A percentile compares a stretch with the other conserved stretches of the same genome.
Conservation (phyloP, 2,797 vertebrate species). For the Etheostoma perlongum region DNA sequence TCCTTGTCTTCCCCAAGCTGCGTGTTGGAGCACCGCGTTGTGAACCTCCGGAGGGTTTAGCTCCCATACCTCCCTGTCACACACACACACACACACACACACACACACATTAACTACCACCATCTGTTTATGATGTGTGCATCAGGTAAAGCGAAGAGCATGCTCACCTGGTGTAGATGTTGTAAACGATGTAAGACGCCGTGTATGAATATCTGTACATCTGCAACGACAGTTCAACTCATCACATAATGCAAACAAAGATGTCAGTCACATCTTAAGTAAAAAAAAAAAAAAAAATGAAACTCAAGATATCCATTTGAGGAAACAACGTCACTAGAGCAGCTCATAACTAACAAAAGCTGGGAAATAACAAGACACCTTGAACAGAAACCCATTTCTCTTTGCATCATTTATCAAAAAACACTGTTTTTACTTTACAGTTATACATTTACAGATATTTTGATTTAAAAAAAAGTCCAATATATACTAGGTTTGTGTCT, state of each 20-base stretch:
- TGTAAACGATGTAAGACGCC: constrained; percentile 81
- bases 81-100: constrained; percentile 35
- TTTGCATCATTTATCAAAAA: not conserved
- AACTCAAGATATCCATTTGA: not conserved
- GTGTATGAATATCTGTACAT: constrained; percentile 80
- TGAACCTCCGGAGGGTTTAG: constrained; percentile 84
- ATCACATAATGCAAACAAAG: constrained; percentile 27
- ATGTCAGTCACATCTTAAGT: not conserved
- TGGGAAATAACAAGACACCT: not conserved
- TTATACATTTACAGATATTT: not conserved
- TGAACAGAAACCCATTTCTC: not conserved
- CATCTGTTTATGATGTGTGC: constrained; percentile 22
- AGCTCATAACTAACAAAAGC: not conserved
- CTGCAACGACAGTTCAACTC: constrained; percentile 61
- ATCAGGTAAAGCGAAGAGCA: not conserved
- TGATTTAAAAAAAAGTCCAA: not conserved
- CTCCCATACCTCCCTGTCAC: constrained; percentile 82
- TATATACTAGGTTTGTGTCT: not conserved
- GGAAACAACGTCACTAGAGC: not conserved
- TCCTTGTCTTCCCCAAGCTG: constrained; percentile 81
- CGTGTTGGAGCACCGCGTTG: constrained; percentile 83
- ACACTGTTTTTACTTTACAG: not conserved
- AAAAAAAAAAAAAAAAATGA: not conserved
- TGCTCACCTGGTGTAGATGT: constrained; percentile 79
- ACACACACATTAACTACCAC: not conserved